Conservation (phyloP, 2,888 invertebrate genomes). For the Gymnoscelis rufifasciata region DNA sequence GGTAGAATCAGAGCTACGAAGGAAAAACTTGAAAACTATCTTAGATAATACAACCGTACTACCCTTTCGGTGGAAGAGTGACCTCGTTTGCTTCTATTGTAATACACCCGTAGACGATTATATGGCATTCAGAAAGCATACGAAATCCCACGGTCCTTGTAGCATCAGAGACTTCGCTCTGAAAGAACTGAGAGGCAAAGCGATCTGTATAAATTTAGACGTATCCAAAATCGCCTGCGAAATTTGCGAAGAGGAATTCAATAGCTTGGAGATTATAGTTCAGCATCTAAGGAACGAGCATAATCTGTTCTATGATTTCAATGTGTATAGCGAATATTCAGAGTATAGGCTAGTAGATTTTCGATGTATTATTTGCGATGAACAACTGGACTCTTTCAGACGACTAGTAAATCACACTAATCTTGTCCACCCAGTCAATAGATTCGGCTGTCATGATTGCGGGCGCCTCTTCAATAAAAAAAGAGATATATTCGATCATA, state of each 20-base stretch:
- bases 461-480: constrained; percentile 55
- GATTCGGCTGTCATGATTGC: constrained; percentile 58
- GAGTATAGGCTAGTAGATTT: constrained; percentile 54
- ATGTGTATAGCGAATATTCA: constrained; percentile 49
- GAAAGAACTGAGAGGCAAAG: constrained; percentile 50
- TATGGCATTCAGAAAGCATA: constrained; percentile 56
- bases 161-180: constrained; percentile 49
- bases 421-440: constrained; percentile 48
- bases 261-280: constrained; percentile 45
- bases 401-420: constrained; percentile 57
- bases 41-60: constrained; percentile 65
- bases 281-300: constrained; percentile 61
- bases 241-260: constrained; percentile 53
- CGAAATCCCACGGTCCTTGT: constrained; percentile 52
- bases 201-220: constrained; percentile 59
- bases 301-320: constrained; percentile 51
- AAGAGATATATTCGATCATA: constrained; percentile 50
- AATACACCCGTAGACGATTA: constrained; percentile 50
- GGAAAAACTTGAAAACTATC: constrained; percentile 63
- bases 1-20: constrained; percentile 52
- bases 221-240: constrained; percentile 59
- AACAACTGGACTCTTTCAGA: constrained; percentile 52
- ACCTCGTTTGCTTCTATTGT: constrained; percentile 64
- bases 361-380: constrained; percentile 51
- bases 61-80: constrained; percentile 68